phyloP scores from a whole-genome alignment of 2,797 vertebrate genomes.

The Xiphophorus birchmanni region DNA sequence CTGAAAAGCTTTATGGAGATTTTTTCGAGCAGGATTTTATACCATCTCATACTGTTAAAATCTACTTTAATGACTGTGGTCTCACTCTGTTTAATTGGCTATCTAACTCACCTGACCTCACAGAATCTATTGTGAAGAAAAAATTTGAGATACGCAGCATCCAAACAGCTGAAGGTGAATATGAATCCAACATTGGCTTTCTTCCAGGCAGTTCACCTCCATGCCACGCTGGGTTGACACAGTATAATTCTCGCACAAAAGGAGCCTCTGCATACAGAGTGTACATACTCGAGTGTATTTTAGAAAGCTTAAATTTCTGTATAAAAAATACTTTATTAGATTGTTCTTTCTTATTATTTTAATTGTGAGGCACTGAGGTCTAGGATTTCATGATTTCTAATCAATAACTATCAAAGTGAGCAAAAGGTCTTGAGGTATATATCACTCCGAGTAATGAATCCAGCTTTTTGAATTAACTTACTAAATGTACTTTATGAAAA shows the following conservation, averaged over 20 bases:
- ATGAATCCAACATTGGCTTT: not conserved
- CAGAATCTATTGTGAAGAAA: not conserved
- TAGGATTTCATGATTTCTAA: not conserved
- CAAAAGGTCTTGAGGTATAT: not conserved
- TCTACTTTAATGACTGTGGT: not conserved
- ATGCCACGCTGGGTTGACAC: not conserved
- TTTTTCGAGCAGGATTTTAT: not conserved
- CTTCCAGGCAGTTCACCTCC: not conserved
- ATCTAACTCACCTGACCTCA: no score
- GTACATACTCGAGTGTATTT: not conserved
- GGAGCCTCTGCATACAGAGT: not conserved
- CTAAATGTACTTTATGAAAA: not conserved
- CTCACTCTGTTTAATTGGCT: not conserved
- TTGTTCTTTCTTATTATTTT: not conserved
- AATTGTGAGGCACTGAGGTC: not conserved
- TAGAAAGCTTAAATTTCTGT: not conserved
- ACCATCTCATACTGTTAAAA: not conserved
- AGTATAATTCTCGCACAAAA: not conserved
- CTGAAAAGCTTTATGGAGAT: not conserved
- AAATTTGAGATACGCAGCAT: not conserved
- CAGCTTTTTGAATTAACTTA: not conserved
- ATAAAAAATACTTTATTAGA: not conserved
- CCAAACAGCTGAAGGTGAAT: not conserved
- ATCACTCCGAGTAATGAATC: not conserved
- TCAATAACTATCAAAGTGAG: not conserved